A percentile compares a stretch with the other conserved stretches of the same genome.
Conservation (phyloP, 2,113 vertebrate species). For the Arizona elegans region DNA sequence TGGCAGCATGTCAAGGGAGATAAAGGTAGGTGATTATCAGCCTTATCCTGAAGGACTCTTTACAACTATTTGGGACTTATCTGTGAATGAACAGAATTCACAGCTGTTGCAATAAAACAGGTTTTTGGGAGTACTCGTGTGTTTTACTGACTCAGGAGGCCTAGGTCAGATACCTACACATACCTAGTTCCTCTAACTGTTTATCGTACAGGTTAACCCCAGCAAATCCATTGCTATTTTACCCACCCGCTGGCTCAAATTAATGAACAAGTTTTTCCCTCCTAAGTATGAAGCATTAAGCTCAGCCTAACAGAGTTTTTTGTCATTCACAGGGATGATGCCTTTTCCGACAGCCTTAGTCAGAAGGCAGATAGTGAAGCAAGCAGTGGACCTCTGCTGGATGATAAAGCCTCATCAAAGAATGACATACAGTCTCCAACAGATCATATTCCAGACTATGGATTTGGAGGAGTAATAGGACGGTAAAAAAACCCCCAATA, state of each 20-base stretch:
- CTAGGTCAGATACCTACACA: no score
- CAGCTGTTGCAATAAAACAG: no score
- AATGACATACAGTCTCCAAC: constrained; percentile 91
- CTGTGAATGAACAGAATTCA: no score
- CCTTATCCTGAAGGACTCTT: no score
- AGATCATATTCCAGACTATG: constrained; percentile 87
- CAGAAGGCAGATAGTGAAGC: constrained; percentile 98
- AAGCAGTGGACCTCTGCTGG: constrained; percentile 91
- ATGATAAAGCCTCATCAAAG: constrained; percentile 93
- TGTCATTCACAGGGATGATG: constrained; percentile 83
- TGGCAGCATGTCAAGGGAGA: no score
- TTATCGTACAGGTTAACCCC: not conserved
- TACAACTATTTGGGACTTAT: no score
- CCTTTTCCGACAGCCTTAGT: constrained; percentile 96
- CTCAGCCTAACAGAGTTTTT: constrained; percentile 10
- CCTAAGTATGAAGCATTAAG: not conserved
- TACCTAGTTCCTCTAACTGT: not conserved
- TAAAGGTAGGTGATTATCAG: no score
- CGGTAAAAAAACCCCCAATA: constrained; percentile 71
- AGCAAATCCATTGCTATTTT: not conserved
- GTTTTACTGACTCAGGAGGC: no score
- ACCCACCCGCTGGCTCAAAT: not conserved
- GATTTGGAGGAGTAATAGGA: constrained; percentile 90
- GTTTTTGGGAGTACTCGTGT: no score
- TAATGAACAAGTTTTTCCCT: not conserved